Conservation (phyloP, 2,888 invertebrate species). For the Digitonthophagus gazella region DNA sequence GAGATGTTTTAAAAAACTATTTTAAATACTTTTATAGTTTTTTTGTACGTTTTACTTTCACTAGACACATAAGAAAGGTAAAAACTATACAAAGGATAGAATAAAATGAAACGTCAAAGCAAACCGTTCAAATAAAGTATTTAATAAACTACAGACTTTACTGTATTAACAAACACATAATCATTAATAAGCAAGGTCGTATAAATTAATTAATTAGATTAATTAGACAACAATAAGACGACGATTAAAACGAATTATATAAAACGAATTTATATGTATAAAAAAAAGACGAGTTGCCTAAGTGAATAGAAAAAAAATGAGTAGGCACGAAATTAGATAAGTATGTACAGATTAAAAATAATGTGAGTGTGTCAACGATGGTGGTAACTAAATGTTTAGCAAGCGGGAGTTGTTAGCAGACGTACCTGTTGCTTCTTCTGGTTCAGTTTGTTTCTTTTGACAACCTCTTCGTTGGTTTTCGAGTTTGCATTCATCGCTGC, state of each 20-base stretch:
- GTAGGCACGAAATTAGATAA: not conserved
- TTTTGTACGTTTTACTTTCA: too few species aligned
- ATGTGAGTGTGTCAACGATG: not conserved
- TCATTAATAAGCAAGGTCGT: slow-evolving; percentile 1
- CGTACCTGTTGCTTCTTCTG: slow-evolving; percentile 90
- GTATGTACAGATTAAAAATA: not conserved
- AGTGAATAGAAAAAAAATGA: not conserved
- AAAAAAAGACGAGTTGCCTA: not conserved
- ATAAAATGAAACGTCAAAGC: not conserved
- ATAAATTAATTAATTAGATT: too few species aligned
- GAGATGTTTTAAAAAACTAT: not conserved
- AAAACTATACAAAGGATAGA: not conserved
- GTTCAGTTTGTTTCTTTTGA: slow-evolving; percentile 72
- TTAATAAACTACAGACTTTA: not conserved
- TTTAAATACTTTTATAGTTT: not conserved
- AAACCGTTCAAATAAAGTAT: not conserved
- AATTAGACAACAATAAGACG: not conserved
- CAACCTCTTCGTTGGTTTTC: slow-evolving; percentile 68
- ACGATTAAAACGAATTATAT: not conserved
- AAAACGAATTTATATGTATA: not conserved
- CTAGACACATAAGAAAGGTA: too few species aligned
- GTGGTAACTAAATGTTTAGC: slow-evolving; percentile 2
- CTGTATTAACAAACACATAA: slow-evolving; percentile 9
- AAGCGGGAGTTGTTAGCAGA: slow-evolving; percentile 26
- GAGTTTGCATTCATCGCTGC: slow-evolving; percentile 72